Evolutionary conservation across 2,888 invertebrate species (phyloP), one percentile per base, ranked within the genome.

Genomic region (Nematopogon swammerdamellus): DNA sequence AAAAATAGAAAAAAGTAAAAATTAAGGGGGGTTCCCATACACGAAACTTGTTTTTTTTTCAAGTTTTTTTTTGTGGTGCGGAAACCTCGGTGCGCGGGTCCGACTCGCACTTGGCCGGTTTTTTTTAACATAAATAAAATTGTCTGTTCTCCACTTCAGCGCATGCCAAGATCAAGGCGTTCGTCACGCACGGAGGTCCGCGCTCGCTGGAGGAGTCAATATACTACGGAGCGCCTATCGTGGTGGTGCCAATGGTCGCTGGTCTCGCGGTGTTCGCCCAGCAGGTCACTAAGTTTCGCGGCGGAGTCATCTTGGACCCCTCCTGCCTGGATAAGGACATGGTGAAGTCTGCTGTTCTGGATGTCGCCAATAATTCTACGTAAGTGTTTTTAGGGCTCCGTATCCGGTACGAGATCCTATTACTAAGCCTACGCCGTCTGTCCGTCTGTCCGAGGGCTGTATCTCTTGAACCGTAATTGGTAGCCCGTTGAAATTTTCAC

Each of bases 201-300:
- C 65, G 79, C 2, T 77, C 79, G n/a, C 57, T 79, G 8, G 79
- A 79, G 60, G 79, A 79, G 61, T 75, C 79, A 1, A 50, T 79
- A 2, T 77, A 68, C 54, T 76, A 72, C 53, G 61, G 64, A 59
- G 71, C 74, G 2, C 79, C 79, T 2, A 68, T 77, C 19, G 58
- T 79, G 16, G 79, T 76, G 4, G 60, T 79, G 5, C 79, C 79
- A 3, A 58, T 69, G 14, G 54, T 73, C 5, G 67, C 61, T 45
- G 67, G 72, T 4, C 67, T 69, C 51, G 72, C 63, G 55, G 62
- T 68, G 14, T 76, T 74, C 49, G 72, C 75, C n/a, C 57, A 56
- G 44, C 68, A 74, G 57, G 58, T 76, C 5, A 72, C 68, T 1
- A 68, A 64, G 46, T 58, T 65, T 50, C 73, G 72, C 14, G 67